A percentile compares a stretch with the other conserved stretches of the same genome.
Conservation (phyloP, 2,797 vertebrate genomes). For the Fistularia tabacaria region DNA sequence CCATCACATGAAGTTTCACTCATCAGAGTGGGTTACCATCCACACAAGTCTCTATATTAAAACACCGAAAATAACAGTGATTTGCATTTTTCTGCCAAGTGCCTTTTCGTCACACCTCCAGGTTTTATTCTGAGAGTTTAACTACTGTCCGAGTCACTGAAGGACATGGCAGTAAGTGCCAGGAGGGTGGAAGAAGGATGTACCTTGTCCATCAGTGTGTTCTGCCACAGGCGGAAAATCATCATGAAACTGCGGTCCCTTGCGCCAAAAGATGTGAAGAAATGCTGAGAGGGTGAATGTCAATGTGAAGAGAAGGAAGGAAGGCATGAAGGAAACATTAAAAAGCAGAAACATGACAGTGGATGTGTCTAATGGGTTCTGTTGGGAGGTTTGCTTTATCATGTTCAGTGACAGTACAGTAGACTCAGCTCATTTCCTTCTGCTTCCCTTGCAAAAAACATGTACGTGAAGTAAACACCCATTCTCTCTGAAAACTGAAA, state of each 20-base stretch:
- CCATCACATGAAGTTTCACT: too few species aligned
- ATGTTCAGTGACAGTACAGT: constrained; percentile 1
- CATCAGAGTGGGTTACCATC: too few species aligned
- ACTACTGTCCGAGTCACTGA: constrained; percentile 20
- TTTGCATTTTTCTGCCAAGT: constrained; percentile 13
- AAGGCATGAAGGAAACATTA: neutral
- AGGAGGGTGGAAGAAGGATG: neutral
- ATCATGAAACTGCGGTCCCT: constrained; percentile 91
- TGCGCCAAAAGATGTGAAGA: constrained; percentile 91
- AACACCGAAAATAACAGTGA: too few species aligned
- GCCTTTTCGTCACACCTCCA: constrained; percentile 20
- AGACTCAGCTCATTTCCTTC: constrained; percentile 32
- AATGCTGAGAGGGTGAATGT: constrained; percentile 75
- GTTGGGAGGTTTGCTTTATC: constrained; percentile 27
- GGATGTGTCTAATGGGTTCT: constrained; percentile 14
- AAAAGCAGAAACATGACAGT: constrained; percentile 7
- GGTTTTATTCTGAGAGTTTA: constrained; percentile 28
- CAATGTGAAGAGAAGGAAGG: constrained; percentile 2
- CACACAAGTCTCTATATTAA: too few species aligned
- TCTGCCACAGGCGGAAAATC: constrained; percentile 91
- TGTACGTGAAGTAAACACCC: constrained; percentile 5
- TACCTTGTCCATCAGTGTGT: constrained; percentile 89
- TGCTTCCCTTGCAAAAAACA: constrained; percentile 21
- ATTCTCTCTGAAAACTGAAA: neutral
- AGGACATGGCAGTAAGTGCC: neutral